Conservation (phyloP, 2,797 vertebrate genomes). For the Trichosurus vulpecula region DNA sequence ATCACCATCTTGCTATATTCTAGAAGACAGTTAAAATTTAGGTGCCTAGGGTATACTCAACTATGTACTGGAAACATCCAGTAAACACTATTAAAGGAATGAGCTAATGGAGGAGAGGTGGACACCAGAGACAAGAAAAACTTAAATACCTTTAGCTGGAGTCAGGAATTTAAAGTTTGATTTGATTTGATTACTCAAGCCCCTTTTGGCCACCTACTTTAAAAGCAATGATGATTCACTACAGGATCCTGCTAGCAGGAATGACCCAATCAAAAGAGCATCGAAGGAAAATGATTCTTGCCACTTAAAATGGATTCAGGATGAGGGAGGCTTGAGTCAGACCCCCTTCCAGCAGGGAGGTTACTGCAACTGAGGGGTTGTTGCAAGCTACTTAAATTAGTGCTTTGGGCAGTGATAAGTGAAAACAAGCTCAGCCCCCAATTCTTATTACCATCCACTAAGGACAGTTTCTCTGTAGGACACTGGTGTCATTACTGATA, state of each 20-base stretch:
- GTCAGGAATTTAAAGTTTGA: not conserved
- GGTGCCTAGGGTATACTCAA: not conserved
- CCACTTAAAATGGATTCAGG: slow-evolving; percentile 2
- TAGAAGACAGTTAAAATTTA: not conserved
- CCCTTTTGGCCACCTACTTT: not conserved
- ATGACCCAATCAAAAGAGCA: not conserved
- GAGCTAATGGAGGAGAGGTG: not conserved
- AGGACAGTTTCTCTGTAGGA: not conserved
- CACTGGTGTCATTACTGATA: not conserved
- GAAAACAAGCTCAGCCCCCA: not conserved
- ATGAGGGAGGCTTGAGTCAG: not conserved
- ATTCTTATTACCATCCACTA: not conserved
- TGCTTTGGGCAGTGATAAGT: not conserved
- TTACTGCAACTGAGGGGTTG: not conserved
- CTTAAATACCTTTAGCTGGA: slow-evolving; percentile 20
- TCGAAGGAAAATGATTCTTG: slow-evolving; percentile 12
- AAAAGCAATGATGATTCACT: not conserved
- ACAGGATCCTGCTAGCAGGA: not conserved
- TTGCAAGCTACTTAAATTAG: slow-evolving; percentile 6
- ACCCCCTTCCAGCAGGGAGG: not conserved
- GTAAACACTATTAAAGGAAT: not conserved
- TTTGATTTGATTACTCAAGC: slow-evolving; percentile 16
- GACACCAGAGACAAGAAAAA: not conserved
- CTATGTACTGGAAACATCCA: not conserved
- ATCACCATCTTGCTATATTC: not conserved